Base-by-base conservation (phyloP, 2,888 invertebrate genomes). In the Protonemura montana region DNA sequence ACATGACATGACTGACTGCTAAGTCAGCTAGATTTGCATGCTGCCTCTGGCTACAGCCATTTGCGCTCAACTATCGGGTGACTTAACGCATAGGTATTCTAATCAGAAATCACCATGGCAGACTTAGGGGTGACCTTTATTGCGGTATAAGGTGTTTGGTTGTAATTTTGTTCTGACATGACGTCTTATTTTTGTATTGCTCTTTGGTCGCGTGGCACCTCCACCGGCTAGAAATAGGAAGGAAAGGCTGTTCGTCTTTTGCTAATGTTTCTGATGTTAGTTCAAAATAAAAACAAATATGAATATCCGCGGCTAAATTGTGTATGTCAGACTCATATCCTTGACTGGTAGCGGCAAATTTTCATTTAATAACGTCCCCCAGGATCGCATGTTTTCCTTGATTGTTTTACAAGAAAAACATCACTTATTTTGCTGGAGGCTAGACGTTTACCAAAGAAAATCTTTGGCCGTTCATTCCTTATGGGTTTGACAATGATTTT, bases 361-460 rank as follows among this genome's bases (percentile, higher is more conserved):
- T 78, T 78, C 25, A 78, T 78, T 78, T 78, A 78, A 78, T 78
- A 78, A 27, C 76, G 26, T 78, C 78, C 28, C 26, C 0, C n/a
- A 28, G n/a, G 10, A 26, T 78, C 27, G 78, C 28, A 26, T 78
- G 78, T 25, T 78, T 41, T 41, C 42, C 35, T 82, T 82, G 82
- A 82, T 81, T 81, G 81, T 81, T 81, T 81, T 81, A 27, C n/a
- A 0, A n/a, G n/a, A n/a, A n/a, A 25, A 30, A 27, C 27, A 26
- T 78, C 78, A 82, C 82, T 35, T 41, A 42, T 82, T 82, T 82
- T n/a, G 82, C 82, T 42, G n/a, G 41, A 26, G 82, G 42, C 78
- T 6, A 78, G 26, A 78, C 27, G 27, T 78, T 35, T 28, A n/a
- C 78, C 26, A 27, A 27, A 26, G 78, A 78, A 35, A 78, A 27